These are phyloP conservation scores for Meloe dianella DNA, from an alignment of 2,888 invertebrate species.

Conservation along the genomic window DNA sequence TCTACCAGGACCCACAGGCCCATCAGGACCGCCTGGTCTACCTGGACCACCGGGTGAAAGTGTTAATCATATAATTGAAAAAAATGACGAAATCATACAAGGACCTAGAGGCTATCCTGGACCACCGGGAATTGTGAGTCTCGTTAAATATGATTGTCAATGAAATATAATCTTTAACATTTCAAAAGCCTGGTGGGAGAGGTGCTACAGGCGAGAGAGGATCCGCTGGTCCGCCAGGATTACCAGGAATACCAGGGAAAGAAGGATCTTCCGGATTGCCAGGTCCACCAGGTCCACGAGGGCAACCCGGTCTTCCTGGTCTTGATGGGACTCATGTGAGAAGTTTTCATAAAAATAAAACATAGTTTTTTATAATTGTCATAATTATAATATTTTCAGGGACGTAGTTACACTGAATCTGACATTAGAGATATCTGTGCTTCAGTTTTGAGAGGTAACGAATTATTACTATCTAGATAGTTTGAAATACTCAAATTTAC, in stretches of 20 bases:
- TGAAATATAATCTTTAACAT: background rate
- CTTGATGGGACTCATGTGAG: slow-evolving; percentile 65
- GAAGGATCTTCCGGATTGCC: slow-evolving; percentile 65
- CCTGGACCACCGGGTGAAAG: slow-evolving; percentile 56
- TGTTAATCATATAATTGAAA: slow-evolving; percentile 43
- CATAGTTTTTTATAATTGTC: slow-evolving; percentile 62
- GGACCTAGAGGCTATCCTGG: slow-evolving; percentile 66
- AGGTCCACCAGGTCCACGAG: slow-evolving; percentile 66
- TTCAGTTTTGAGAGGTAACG: slow-evolving; percentile 75
- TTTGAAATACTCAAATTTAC: background rate
- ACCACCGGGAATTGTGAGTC: slow-evolving; percentile 62
- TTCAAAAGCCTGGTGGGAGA: slow-evolving; percentile 63
- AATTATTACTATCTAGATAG: background rate
- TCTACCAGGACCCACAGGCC: slow-evolving; percentile 51
- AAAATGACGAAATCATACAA: slow-evolving; percentile 52
- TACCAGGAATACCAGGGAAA: slow-evolving; percentile 66
- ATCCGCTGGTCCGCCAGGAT: slow-evolving; percentile 64
- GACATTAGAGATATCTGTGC: slow-evolving; percentile 84
- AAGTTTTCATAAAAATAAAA: slow-evolving; percentile 62
- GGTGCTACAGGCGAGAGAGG: slow-evolving; percentile 66
- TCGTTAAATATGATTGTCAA: background rate
- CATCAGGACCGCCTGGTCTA: slow-evolving; percentile 59
- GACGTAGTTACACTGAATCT: slow-evolving; percentile 69
- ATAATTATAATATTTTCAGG: slow-evolving; percentile 68
- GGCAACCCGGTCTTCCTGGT: slow-evolving; percentile 68